A percentile compares a stretch with the other conserved stretches of the same genome.
phyloP scores from a whole-genome alignment of 2,797 vertebrate species.

The Sciurus vulgaris region DNA sequence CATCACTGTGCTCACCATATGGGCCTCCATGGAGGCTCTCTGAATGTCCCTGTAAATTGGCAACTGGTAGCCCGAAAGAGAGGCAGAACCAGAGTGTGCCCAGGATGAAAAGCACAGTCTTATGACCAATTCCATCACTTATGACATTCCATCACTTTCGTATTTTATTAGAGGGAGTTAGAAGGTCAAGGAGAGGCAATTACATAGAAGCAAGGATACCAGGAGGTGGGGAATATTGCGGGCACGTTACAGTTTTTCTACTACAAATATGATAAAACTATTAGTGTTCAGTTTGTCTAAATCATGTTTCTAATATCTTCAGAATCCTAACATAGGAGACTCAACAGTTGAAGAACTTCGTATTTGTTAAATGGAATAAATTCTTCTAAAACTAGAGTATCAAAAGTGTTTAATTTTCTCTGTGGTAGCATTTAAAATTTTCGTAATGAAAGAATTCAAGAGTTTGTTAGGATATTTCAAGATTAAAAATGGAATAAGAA shows the following conservation, averaged over 20 bases:
- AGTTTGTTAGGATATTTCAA: conserved; percentile 62
- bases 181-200: neutral
- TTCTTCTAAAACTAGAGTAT: conserved; percentile 29
- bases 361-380: conserved; percentile 34
- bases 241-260: neutral
- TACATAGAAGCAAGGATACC: neutral
- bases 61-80: neutral
- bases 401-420: conserved; percentile 47
- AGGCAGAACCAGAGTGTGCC: rapidly evolving
- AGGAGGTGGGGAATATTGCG: neutral
- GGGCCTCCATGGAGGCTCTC: neutral
- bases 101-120: neutral
- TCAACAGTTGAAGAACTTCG: conserved; percentile 4
- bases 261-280: neutral
- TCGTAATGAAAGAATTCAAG: conserved; percentile 34
- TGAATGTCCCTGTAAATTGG: neutral
- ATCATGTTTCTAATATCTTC: neutral
- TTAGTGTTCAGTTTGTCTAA: neutral
- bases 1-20: rapidly evolving
- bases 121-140: too few species aligned
- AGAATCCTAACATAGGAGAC: neutral
- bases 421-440: conserved; percentile 49
- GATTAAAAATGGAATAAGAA: conserved; percentile 49
- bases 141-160: neutral
- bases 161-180: neutral